These are phyloP conservation scores for Pedetes capensis DNA, from an alignment of 2,113 vertebrate genomes.

Conservation along the genomic window DNA sequence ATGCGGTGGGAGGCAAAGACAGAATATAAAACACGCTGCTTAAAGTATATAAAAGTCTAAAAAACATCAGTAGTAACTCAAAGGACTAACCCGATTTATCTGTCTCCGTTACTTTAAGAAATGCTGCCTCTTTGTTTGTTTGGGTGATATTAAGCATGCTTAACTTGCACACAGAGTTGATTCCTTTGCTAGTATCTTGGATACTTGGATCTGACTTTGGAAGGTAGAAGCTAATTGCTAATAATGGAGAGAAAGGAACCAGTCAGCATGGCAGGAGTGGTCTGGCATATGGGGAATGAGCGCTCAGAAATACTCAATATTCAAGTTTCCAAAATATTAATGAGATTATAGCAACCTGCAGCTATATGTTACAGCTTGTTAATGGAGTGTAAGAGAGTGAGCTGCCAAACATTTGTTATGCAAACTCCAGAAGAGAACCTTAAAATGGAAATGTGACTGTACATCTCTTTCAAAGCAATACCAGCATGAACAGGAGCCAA, in stretches of 20 bases:
- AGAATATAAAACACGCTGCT: slow-evolving; percentile 59
- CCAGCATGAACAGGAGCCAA: background rate
- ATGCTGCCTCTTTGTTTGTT: slow-evolving; percentile 85
- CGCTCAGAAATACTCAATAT: slow-evolving; percentile 86
- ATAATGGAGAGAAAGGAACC: slow-evolving; percentile 89
- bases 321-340: slow-evolving; percentile 92
- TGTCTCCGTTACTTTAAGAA: slow-evolving; percentile 86
- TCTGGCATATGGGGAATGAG: slow-evolving; percentile 93
- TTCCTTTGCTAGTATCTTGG: slow-evolving; percentile 89
- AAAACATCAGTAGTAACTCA: slow-evolving; percentile 72
- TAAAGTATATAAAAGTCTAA: slow-evolving; percentile 63
- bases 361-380: slow-evolving; percentile 89
- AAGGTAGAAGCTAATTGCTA: slow-evolving; percentile 90
- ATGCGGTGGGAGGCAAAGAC: background rate
- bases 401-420: slow-evolving; percentile 83
- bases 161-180: slow-evolving; percentile 85
- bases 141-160: slow-evolving; percentile 86
- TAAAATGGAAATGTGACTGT: slow-evolving; percentile 77
- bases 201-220: slow-evolving; percentile 88
- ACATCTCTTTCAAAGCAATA: slow-evolving; percentile 76
- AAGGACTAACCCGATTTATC: slow-evolving; percentile 84
- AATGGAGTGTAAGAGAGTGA: slow-evolving; percentile 80
- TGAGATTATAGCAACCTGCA: slow-evolving; percentile 91
- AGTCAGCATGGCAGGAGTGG: slow-evolving; percentile 89
- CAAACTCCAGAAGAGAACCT: slow-evolving; percentile 80